Percentiles rank a stretch among this genome's conserved stretches.
Evolutionary conservation across 1,140 invertebrate genomes (phyloP).

Genomic region (Cydia splendana): DNA sequence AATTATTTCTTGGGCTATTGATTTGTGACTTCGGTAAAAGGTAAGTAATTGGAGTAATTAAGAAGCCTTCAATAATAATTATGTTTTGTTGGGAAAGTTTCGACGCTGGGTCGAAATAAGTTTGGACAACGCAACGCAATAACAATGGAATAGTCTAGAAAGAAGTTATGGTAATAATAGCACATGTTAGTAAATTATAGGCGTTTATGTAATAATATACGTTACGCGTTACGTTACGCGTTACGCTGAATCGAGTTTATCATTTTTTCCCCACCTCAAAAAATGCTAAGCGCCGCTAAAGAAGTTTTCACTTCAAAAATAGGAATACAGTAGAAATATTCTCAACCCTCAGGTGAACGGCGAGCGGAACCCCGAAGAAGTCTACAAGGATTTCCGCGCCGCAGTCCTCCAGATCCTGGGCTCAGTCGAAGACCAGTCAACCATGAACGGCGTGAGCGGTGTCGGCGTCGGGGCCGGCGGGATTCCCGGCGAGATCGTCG

Average conservation of each 20-base stretch:
- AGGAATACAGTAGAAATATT: too few species aligned
- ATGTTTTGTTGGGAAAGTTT: neutral
- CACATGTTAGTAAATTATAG: too few species aligned
- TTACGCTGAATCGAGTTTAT: too few species aligned
- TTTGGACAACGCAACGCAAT: neutral
- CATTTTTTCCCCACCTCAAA: too few species aligned
- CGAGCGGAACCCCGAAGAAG: conserved; percentile 89
- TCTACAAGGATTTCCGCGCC: conserved; percentile 89
- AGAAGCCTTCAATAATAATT: neutral
- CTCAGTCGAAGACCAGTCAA: conserved; percentile 81
- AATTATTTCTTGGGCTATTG: conserved; percentile 11
- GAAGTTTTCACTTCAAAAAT: too few species aligned
- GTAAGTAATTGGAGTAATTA: neutral
- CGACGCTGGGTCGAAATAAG: neutral
- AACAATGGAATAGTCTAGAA: neutral
- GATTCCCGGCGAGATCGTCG: conserved; percentile 81
- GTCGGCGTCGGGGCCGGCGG: conserved; percentile 80
- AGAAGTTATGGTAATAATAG: neutral
- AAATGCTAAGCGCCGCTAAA: too few species aligned
- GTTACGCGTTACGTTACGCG: too few species aligned
- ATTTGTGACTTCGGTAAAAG: conserved; percentile 1
- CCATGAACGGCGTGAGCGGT: conserved; percentile 80
- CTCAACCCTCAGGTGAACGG: conserved; percentile 86
- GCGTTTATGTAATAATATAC: too few species aligned
- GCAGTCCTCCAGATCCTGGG: conserved; percentile 87